Base-by-base conservation (phyloP, 35 echinoderm and acorn worm species). In the Strongylocentrotus purpuratus region DNA sequence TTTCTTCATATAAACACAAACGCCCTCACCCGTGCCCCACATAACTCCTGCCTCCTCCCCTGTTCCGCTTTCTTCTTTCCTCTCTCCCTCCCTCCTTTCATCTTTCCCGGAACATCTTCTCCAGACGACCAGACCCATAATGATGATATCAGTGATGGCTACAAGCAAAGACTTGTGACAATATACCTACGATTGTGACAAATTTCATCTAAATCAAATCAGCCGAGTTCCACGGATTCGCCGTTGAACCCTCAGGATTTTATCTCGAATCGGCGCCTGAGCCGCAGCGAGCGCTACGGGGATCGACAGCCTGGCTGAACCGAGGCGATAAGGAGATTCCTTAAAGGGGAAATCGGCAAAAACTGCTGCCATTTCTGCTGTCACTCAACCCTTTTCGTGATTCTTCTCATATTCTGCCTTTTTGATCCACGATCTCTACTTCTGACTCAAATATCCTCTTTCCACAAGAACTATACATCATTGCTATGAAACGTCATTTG, bases 171-270 rank as follows among this genome's bases (percentile, higher is more conserved):
- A 78, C 65, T 78, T 78, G 28, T 78, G 65, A 78, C 65, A 78
- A 28, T 78, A 78, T 78, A 78, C 65, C 65, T 78, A 78, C 65
- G 65, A 78, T 78, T 78, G 65, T 78, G 65, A 78, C 65, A 78
- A n/a, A 78, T 78, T 78, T 78, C 65, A 78, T 78, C 22, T 78
- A 78, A 78, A 78, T 78, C 65, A 78, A 78, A 78, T 78, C 65
- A 78, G 28, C 65, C 22, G 20, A n/a, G 20, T 78, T 78, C 20
- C 65, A 7, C 15, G 20, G 65, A 78, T 78, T 78, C 65, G 65
- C 65, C 65, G 65, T 18, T 78, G 65, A 22, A 78, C 65, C 65
- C 65, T 18, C 3, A n/a, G 65, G 22, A 22, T 78, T 78, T 78
- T 78, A 78, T 78, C 65, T 78, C 65, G 65, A 28, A 78, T 78